Conservation (phyloP, 2,797 vertebrate species). For the Moxostoma hubbsi region DNA sequence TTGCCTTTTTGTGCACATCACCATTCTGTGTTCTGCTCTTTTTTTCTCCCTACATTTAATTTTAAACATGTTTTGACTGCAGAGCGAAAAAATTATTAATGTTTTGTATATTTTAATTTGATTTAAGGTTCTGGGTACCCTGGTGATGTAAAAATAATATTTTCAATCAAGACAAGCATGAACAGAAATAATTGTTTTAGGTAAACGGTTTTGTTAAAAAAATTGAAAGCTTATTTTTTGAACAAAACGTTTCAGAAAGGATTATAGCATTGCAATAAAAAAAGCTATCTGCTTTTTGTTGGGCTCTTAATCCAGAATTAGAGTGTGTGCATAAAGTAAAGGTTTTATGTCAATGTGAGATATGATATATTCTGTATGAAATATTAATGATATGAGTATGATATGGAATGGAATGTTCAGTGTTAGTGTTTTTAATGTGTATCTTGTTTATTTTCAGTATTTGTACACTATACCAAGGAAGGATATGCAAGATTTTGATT, state of each 20-base stretch:
- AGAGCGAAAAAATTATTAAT: too few species aligned
- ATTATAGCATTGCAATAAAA: background rate
- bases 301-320: too few species aligned
- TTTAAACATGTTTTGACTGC: background rate
- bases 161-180: conserved; percentile 11
- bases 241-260: conserved; percentile 18
- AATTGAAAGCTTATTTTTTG: background rate
- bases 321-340: too few species aligned
- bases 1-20: background rate
- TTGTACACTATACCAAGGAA: too few species aligned
- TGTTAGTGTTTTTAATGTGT: background rate
- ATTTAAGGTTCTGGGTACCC: too few species aligned
- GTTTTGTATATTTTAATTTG: too few species aligned
- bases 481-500: background rate
- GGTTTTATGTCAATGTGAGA: background rate
- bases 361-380: background rate
- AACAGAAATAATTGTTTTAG: conserved; percentile 37
- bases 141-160: too few species aligned
- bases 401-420: background rate
- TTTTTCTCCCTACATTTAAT: background rate
- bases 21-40: conserved; percentile 20
- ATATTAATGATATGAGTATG: background rate
- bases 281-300: background rate
- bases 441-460: background rate
- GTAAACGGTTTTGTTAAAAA: conserved; percentile 6